A percentile compares a stretch with the other conserved stretches of the same genome.
phyloP scores from a whole-genome alignment of 2,888 invertebrate species.

The Pteria penguin region DNA sequence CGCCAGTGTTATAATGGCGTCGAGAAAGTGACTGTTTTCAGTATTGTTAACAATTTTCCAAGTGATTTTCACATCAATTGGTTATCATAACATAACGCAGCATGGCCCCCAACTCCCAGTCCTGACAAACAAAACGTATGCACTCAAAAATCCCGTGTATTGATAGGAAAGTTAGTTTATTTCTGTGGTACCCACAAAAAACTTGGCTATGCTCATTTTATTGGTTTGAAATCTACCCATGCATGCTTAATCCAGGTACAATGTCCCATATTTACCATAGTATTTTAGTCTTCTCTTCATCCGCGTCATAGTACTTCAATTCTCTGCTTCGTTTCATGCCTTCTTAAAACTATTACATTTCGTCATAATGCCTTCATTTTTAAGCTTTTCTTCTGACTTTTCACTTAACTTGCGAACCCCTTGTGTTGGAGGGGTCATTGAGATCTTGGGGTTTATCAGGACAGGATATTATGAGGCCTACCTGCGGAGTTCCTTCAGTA shows the following conservation, averaged over 20 bases:
- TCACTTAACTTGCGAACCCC: not conserved
- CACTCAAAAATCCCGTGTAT: not conserved
- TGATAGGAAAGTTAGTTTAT: not conserved
- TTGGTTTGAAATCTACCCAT: not conserved
- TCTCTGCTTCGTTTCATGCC: not conserved
- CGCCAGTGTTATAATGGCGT: not conserved
- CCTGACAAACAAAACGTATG: not conserved
- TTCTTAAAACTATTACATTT: not conserved
- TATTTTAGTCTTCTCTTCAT: not conserved
- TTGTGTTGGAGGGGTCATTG: not conserved
- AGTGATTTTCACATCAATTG: not conserved
- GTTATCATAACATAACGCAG: not conserved
- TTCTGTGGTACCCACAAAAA: not conserved
- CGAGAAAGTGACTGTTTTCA: not conserved
- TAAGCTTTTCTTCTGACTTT: not conserved
- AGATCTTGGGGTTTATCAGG: no score
- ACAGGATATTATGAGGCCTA: no score
- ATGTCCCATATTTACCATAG: not conserved
- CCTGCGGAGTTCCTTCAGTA: no score
- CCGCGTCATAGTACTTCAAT: not conserved
- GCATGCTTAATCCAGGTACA: not conserved
- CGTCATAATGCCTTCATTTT: not conserved
- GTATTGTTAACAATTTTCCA: not conserved
- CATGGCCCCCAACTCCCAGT: not conserved
- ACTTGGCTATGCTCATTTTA: not conserved